These are phyloP conservation scores for Eurystomus glaucurus DNA, from an alignment of 2,797 vertebrate species.

Conservation along the genomic window DNA sequence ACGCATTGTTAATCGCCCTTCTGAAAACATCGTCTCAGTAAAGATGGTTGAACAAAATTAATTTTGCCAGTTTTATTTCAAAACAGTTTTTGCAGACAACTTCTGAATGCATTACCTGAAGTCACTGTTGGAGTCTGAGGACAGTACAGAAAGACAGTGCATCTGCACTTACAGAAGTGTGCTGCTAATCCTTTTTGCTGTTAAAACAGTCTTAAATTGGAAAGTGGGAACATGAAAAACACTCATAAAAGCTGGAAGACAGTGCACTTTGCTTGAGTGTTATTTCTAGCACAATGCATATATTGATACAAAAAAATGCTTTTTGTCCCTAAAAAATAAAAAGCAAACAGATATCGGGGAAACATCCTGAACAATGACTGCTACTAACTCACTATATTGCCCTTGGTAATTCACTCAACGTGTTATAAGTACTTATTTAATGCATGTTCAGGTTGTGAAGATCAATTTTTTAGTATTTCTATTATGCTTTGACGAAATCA, in stretches of 20 bases:
- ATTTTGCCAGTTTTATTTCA: neutral
- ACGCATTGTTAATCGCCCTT: neutral
- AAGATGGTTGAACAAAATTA: neutral
- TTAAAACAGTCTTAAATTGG: neutral
- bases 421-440: neutral
- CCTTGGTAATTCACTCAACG: neutral
- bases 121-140: neutral
- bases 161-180: neutral
- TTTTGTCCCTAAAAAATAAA: neutral
- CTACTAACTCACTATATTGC: neutral
- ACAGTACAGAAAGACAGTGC: neutral
- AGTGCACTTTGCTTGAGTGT: neutral
- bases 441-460: neutral
- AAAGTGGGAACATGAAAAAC: neutral
- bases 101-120: neutral
- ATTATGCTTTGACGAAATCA: slow-evolving; percentile 4
- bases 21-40: neutral
- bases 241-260: neutral
- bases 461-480: slow-evolving; percentile 2
- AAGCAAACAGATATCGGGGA: neutral
- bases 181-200: neutral
- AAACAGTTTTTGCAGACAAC: neutral
- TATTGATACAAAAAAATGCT: neutral
- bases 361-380: neutral
- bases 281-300: neutral